Base-by-base conservation (phyloP, 2,888 invertebrate species). In the Nymphalis urticae region DNA sequence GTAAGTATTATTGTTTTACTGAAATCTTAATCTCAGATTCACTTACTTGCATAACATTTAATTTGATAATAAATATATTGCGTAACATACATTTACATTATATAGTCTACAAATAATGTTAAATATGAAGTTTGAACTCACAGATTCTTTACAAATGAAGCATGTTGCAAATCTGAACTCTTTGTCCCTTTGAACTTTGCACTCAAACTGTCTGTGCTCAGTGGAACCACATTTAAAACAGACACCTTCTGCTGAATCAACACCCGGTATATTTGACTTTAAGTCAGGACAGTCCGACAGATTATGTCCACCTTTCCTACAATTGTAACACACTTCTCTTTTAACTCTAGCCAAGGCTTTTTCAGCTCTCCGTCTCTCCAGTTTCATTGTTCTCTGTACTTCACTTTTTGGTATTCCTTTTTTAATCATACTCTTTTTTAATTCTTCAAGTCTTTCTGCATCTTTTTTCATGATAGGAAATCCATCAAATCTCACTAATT, bases 221-320 rank as follows among this genome's bases (percentile, higher is more conserved):
- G 96, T 96, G 0, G 97, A 97, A 0, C 98, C 98, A 87, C 98
- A 98, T 85, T 97, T 97, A 81, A 96, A 97, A 80, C 97, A 97
- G 61, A 97, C 94, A 9, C 96, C 96, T 62, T 94, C 94, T 7
- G 91, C 93, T 0, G 88, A 83, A 68, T 92, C 88, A 4, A 88
- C 84, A 21, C 86, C 87, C 50, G 90, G 87, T 79, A 93, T 92
- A 76, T 93, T 93, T 10, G 92, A 90, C 75, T 92, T 93, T 17
- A 95, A 80, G 62, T 95, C 94, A 0, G 97, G 97, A 88, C 98
- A 98, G 72, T 97, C 96, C 0, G 96, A 95, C 48, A 97, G 87
- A 76, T 95, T 94, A 80, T 98, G 98, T 0, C 97, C 97, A 9
- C 95, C 94, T 86, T 95, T 94, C 64, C 92, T 86, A 82, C 97